Evolutionary conservation across 2,113 vertebrate species (phyloP).

Genomic region (Nerophis lumbriciformis): DNA sequence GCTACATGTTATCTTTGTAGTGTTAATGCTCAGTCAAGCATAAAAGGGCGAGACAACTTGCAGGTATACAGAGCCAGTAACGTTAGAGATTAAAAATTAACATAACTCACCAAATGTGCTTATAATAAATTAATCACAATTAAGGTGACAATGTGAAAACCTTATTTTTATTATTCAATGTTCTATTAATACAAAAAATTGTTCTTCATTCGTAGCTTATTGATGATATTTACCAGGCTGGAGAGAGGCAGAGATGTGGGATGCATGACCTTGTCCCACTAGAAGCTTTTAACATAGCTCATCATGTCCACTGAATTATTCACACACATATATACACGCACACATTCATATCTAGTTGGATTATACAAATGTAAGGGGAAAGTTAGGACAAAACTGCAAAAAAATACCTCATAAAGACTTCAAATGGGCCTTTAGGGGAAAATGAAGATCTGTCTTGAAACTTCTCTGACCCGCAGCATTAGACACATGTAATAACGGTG

Average conservation of each 20-base stretch:
- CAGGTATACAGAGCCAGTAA: too few relatives aligned
- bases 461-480: too few relatives aligned
- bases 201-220: constrained; percentile 74
- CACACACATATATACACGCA: constrained; percentile 8
- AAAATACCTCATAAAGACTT: constrained; percentile 28
- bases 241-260: constrained; percentile 83
- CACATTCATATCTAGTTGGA: neutral
- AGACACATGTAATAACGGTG: too few relatives aligned
- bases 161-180: neutral
- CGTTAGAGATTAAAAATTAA: too few relatives aligned
- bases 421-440: constrained; percentile 55
- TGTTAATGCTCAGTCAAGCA: too few relatives aligned
- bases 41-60: too few relatives aligned
- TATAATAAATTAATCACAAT: too few relatives aligned
- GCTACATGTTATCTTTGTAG: too few relatives aligned
- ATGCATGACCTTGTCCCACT: constrained; percentile 97
- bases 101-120: too few relatives aligned
- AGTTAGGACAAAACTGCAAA: neutral
- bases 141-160: too few relatives aligned
- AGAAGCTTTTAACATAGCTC: constrained; percentile 84
- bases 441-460: constrained; percentile 24
- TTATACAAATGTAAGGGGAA: neutral
- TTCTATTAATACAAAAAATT: too few relatives aligned
- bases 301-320: constrained; percentile 79
- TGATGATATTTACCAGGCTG: constrained; percentile 81